Base-by-base conservation (phyloP, 2,888 invertebrate species). In the Stenchaetothrips biformis region DNA sequence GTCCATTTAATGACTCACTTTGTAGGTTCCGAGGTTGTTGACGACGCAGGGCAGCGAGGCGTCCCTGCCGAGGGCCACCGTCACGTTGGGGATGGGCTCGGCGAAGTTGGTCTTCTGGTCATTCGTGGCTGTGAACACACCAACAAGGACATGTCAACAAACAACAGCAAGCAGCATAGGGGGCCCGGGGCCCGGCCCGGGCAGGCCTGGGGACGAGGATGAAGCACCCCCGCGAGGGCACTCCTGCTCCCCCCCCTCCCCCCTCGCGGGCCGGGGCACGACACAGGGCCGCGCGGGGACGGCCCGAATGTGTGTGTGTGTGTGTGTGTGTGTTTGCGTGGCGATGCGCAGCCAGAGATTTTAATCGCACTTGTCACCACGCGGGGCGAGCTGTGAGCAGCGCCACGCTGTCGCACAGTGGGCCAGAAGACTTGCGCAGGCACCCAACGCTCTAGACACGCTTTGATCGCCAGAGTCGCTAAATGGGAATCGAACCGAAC, bases 1-100 rank as follows among this genome's bases (percentile, higher is more conserved):
- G 13, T 59, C 13, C 0, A 13, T 18, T 59, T 59, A 13, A 59
- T 59, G 53, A 16, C 87, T 88, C 88, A 95, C 96, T 93, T 95
- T 95, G 86, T 95, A 95, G 81, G 92, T 92, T 84, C 95, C 95
- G 84, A 96, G 92, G 86, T 95, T 95, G 86, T 96, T 94, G 82
- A 96, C 95, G 83, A 95, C 95, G 86, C 96, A 96, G 21, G 95
- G 95, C 84, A 96, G 89, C 86, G 93, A 95, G 83, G 95, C 96
- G 87, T 96, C 96, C 84, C 96, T 90, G 83, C 96, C 96, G 80
- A 96, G 91, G 79, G 96, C 95, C 83, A 96, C 95, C 25, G 96
- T 96, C 85, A 96, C 95, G 88, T 96, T 96, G 79, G 95, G 95
- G 85, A 96, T 96, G 80, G 95, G 95, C 88, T 95, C 96, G 53